Conservation (phyloP, 2,888 invertebrate species). For the Theretra japonica region DNA sequence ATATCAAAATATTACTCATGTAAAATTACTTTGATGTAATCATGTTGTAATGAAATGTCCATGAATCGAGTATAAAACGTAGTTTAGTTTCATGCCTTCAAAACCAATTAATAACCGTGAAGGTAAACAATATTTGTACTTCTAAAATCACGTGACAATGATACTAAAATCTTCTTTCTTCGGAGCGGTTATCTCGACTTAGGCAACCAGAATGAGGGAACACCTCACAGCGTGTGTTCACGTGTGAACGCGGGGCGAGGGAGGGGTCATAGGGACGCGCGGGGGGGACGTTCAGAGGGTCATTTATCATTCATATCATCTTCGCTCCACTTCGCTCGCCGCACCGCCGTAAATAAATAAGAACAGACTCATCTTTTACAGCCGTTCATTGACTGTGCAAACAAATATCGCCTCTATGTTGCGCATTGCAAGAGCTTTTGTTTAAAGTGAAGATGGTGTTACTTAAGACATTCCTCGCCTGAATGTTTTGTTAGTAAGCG, state of each 20-base stretch:
- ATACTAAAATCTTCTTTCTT: slow-evolving; percentile 69
- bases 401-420: slow-evolving; percentile 45
- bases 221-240: slow-evolving; percentile 75
- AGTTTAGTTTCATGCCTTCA: no score
- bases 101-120: no score
- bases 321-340: slow-evolving; percentile 85
- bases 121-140: no score
- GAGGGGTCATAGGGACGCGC: slow-evolving; percentile 46
- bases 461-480: slow-evolving; percentile 50
- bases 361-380: slow-evolving; percentile 85
- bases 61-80: no score
- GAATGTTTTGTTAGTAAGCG: slow-evolving; percentile 60
- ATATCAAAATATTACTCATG: no score
- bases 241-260: slow-evolving; percentile 70
- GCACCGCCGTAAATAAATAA: slow-evolving; percentile 85
- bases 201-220: slow-evolving; percentile 70
- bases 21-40: no score
- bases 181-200: slow-evolving; percentile 72
- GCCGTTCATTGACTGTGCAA: slow-evolving; percentile 58
- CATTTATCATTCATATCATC: slow-evolving; percentile 86
- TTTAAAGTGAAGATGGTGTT: slow-evolving; percentile 25
- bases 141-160: slow-evolving; percentile 46
- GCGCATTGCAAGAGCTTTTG: background rate
- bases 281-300: slow-evolving; percentile 69
- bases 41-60: no score